Evolutionary conservation across 2,888 invertebrate genomes (phyloP).

Genomic region (Pyrochroa serraticornis): DNA sequence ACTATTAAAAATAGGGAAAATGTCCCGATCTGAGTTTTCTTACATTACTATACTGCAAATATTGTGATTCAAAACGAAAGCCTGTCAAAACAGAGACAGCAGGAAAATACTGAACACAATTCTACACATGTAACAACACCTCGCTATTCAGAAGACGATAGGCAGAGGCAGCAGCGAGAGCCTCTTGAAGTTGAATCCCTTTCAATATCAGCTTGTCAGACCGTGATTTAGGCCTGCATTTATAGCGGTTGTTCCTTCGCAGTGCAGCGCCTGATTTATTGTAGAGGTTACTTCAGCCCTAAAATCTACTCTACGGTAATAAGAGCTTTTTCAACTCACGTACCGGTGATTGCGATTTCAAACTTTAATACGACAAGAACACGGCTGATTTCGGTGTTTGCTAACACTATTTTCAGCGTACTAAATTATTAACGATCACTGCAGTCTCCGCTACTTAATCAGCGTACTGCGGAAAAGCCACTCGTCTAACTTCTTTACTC

Average conservation of each 20-base stretch:
- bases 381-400: conserved; percentile 17
- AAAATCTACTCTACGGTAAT: conserved; percentile 45
- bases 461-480: too few species aligned
- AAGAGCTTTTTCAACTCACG: conserved; percentile 46
- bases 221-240: conserved; percentile 56
- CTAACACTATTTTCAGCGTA: not conserved
- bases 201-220: conserved; percentile 54
- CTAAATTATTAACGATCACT: too few species aligned
- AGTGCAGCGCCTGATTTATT: conserved; percentile 53
- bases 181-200: conserved; percentile 52
- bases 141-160: conserved; percentile 40
- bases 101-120: conserved; percentile 33
- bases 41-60: too few species aligned
- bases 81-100: not conserved
- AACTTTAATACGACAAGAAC: conserved; percentile 28
- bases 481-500: too few species aligned
- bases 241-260: conserved; percentile 52
- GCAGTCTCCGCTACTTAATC: too few species aligned
- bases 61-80: too few species aligned
- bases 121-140: conserved; percentile 39
- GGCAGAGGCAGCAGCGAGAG: conserved; percentile 39
- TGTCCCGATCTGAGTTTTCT: too few species aligned
- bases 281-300: conserved; percentile 52
- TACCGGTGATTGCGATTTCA: conserved; percentile 34
- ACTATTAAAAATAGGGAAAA: too few species aligned